A percentile compares a stretch with the other conserved stretches of the same genome.
Conservation (phyloP, 37 sponge, comb jelly and placozoan species). For the Cladorhizidae sp. region DNA sequence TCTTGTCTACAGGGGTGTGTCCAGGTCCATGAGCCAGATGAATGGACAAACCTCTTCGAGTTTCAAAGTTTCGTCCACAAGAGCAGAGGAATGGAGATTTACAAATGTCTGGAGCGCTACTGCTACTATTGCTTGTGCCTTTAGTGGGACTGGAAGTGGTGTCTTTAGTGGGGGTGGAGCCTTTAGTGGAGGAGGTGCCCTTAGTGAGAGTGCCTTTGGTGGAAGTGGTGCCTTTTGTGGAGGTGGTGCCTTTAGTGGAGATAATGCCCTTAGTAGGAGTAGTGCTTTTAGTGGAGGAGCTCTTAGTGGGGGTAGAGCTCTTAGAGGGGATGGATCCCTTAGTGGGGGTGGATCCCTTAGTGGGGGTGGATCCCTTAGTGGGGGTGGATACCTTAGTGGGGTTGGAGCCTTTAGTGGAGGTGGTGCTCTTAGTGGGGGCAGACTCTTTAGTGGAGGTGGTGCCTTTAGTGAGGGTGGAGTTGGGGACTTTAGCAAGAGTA, state of each 20-base stretch:
- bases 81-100: slow-evolving; percentile 10
- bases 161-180: neutral
- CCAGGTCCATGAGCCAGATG: slow-evolving; percentile 24
- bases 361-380: too few relatives aligned
- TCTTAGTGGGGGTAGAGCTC: too few relatives aligned
- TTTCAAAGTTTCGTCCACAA: slow-evolving; percentile 28
- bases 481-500: too few relatives aligned
- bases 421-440: too few relatives aligned
- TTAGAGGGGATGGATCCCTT: too few relatives aligned
- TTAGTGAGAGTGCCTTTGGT: neutral
- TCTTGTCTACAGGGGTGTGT: neutral
- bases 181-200: neutral
- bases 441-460: too few relatives aligned
- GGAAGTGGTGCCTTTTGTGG: neutral
- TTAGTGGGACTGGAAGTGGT: neutral
- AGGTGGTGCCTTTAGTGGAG: neutral
- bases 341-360: too few relatives aligned
- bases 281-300: neutral
- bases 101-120: too few relatives aligned
- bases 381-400: too few relatives aligned
- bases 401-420: too few relatives aligned
- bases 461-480: too few relatives aligned
- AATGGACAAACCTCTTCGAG: slow-evolving; percentile 22
- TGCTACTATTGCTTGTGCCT: neutral
- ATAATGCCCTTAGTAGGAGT: neutral